Evolutionary conservation across 1,140 invertebrate species (phyloP), one percentile per base, ranked within the genome.

Genomic region (Amyelois transitella): DNA sequence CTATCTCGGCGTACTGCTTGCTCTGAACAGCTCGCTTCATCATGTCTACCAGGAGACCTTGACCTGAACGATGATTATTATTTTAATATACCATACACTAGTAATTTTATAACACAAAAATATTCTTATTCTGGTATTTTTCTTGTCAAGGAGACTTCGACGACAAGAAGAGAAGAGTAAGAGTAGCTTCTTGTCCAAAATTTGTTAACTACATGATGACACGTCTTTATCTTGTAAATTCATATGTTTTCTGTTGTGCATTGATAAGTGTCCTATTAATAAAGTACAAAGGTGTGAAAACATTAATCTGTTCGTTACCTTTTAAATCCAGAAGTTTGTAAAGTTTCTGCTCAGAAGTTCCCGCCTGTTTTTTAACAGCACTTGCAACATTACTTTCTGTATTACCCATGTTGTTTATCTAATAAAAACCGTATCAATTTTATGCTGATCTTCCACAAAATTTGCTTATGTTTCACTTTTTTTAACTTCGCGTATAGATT

Each of bases 381-480:
- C 95, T 96, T 0, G 95, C 94, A 6, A 97, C 96, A 88, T 97
- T 96, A 71, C 96, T 97, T 71, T 97, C 95, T 1, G 96, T 96
- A 91, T 97, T 97, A 72, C 96, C 96, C 96, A 97, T 96, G 50
- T 83, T 80, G 59, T 43, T 52, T 3, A 24, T 14, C 48, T 52
- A 43, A 43, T 51, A 21, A 25, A 14, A 14, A 14, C 17, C n/a
- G n/a, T 2, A 38, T 0, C 8, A 14, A 14, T 14, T 14, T 38
- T 14, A 2, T 14, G 7, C 17, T 14, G 8, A 38, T 38, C 32
- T 38, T 2, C 17, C 12, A 14, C 12, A 4, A 10, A 38, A 38
- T 14, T 14, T 38, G n/a, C 32, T 38, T 38, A 14, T 3, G 32
- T 14, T 45, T 19, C n/a, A 18, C n/a, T 18, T 17, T 44, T 45